Conservation (phyloP, 2,113 vertebrate genomes). For the Thermophis baileyi region DNA sequence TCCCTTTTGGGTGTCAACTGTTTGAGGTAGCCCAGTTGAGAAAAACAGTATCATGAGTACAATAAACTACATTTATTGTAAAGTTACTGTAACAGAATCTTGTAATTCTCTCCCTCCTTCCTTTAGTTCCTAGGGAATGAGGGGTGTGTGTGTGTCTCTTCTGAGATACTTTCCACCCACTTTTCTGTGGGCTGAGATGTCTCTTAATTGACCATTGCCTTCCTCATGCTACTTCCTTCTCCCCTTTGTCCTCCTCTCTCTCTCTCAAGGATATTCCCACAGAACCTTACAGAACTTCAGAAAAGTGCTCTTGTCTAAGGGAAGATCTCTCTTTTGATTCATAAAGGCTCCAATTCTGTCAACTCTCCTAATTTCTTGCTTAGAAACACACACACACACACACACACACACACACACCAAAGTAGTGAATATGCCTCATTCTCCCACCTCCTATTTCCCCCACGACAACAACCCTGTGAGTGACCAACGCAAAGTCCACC, state of each 20-base stretch:
- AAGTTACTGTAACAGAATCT: background rate
- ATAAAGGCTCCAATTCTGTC: background rate
- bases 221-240: background rate
- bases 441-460: background rate
- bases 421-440: background rate
- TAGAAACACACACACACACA: background rate
- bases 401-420: background rate
- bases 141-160: too few species aligned
- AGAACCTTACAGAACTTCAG: background rate
- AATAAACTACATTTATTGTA: background rate
- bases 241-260: background rate
- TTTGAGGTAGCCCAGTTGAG: background rate
- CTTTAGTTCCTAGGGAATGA: background rate
- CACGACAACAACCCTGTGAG: background rate
- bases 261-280: background rate
- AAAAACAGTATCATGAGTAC: background rate
- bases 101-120: background rate
- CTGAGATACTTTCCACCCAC: background rate
- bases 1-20: background rate
- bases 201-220: background rate
- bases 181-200: background rate
- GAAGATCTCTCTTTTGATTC: background rate
- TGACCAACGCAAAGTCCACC: background rate
- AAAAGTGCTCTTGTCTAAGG: background rate
- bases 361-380: background rate